phyloP scores from a whole-genome alignment of 2,797 vertebrate species.

The Rhynchonycteris naso region DNA sequence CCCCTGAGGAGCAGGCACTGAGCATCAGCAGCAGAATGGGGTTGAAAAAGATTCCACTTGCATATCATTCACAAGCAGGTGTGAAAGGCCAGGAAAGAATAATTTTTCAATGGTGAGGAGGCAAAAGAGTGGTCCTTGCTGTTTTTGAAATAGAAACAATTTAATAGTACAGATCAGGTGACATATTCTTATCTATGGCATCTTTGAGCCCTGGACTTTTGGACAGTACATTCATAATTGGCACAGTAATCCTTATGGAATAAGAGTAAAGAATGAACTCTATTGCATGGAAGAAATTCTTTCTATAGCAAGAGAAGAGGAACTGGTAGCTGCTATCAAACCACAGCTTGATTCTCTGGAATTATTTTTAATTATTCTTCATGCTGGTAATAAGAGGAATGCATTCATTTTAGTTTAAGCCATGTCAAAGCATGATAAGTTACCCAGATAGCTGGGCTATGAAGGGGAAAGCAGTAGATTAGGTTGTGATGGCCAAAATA shows the following conservation, averaged over 20 bases:
- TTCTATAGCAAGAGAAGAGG: conserved; percentile 37
- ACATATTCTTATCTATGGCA: background rate
- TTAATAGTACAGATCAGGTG: background rate
- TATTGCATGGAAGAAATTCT: conserved; percentile 41
- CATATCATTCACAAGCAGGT: conserved; percentile 54
- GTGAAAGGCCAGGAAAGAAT: conserved; percentile 52
- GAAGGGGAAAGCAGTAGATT: background rate
- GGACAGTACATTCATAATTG: background rate
- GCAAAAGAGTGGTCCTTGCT: background rate
- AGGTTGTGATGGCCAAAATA: background rate
- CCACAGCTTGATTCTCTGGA: conserved; percentile 69
- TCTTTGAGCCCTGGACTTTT: background rate
- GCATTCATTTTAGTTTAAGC: conserved; percentile 58
- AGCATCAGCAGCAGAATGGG: background rate
- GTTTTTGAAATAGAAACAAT: conserved; percentile 24
- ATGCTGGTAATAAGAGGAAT: conserved; percentile 72
- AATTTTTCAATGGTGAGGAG: background rate
- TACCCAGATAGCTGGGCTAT: conserved; percentile 29
- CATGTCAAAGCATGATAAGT: conserved; percentile 58
- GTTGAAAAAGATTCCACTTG: conserved; percentile 24
- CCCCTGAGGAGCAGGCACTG: conserved; percentile 34
- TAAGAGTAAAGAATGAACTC: conserved; percentile 26
- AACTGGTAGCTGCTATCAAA: conserved; percentile 68
- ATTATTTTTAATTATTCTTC: conserved; percentile 77
- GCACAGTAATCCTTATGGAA: background rate